Base-by-base conservation (phyloP, 2,888 invertebrate genomes). In the Notodromas monacha region DNA sequence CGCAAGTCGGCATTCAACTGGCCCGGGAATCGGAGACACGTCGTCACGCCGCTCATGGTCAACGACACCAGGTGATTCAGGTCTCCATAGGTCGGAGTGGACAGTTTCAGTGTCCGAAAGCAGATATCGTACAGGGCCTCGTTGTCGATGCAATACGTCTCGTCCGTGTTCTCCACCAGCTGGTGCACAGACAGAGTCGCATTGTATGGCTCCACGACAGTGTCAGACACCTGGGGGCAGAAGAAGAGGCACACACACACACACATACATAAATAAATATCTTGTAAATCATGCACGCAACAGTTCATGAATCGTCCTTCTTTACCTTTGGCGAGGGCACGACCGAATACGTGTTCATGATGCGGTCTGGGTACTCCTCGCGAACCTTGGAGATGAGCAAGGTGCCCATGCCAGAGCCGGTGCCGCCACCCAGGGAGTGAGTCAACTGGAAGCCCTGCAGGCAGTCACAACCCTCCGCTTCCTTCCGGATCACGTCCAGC, bases 1-100 rank as follows among this genome's bases (percentile, higher is more conserved):
- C 79, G 60, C 31, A 79, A 55, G 52, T 79, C 79, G 6, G 79
- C 77, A 43, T 77, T 81, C 42, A 79, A 46, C 45, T 79, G 79
- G 33, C 79, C 79, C 11, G 79, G 79, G 56, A 79, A 81, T 39
- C 77, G 59, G 26, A 77, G 60, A 37, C 53, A 54, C 14, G 55
- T 55, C 33, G 55, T 55, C 15, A 55, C 53, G 30, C 55, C 55
- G 28, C 53, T 54, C 54, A 55, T 54, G 16, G 54, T 53, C n/a
- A n/a, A n/a, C n/a, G 69, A 68, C 10, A 74, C 76, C 34, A 79
- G 56, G 51, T 81, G 69, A 49, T 79, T 79, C 35, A 79, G 56
- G 49, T 81, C 79, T 30, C 74, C 72, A 46, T 81, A 81, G 30
- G 72, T 70, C 12, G 79, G 79, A 43, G 70, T 73, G 30, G 65